phyloP scores from a whole-genome alignment of 2,113 vertebrate species.

The Ictalurus furcatus region DNA sequence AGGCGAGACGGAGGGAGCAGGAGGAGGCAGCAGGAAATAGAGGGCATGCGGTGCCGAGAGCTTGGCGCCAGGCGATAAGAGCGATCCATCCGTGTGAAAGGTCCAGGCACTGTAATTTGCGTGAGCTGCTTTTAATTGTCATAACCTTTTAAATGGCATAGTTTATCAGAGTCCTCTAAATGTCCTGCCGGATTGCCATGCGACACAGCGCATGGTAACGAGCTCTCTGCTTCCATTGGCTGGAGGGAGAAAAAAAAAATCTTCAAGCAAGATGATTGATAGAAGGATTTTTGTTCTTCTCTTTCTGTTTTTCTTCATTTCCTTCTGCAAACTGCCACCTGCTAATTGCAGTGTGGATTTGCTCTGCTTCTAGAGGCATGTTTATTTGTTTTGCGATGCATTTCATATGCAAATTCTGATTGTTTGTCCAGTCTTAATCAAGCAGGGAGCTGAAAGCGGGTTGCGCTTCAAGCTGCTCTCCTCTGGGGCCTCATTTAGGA shows the following conservation, averaged over 20 bases:
- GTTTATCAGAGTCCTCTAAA: constrained; percentile 80
- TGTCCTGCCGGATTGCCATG: constrained; percentile 70
- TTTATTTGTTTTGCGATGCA: constrained; percentile 56
- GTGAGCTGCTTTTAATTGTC: constrained; percentile 79
- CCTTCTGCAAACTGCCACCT: constrained; percentile 69
- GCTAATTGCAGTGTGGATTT: constrained; percentile 71
- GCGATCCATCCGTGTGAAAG: constrained; percentile 74
- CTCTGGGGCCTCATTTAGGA: constrained; percentile 75
- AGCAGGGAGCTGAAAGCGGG: constrained; percentile 59
- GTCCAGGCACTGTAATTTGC: constrained; percentile 78
- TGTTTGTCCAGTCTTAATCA: constrained; percentile 74
- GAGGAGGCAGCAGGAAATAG: constrained; percentile 52
- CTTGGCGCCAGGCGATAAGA: constrained; percentile 51
- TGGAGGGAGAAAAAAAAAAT: constrained; percentile 60
- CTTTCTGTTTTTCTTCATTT: constrained; percentile 52
- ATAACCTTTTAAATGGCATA: constrained; percentile 83
- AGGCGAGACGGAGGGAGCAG: constrained; percentile 9
- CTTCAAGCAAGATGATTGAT: constrained; percentile 70
- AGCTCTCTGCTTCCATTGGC: constrained; percentile 64
- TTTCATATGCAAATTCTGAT: constrained; percentile 78
- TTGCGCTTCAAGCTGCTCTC: constrained; percentile 66
- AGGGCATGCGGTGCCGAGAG: constrained; percentile 46
- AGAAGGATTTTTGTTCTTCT: constrained; percentile 57
- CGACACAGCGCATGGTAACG: constrained; percentile 62
- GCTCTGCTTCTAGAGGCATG: constrained; percentile 36